Conservation (phyloP, 2,888 invertebrate species). For the Ecdyonurus torrentis region DNA sequence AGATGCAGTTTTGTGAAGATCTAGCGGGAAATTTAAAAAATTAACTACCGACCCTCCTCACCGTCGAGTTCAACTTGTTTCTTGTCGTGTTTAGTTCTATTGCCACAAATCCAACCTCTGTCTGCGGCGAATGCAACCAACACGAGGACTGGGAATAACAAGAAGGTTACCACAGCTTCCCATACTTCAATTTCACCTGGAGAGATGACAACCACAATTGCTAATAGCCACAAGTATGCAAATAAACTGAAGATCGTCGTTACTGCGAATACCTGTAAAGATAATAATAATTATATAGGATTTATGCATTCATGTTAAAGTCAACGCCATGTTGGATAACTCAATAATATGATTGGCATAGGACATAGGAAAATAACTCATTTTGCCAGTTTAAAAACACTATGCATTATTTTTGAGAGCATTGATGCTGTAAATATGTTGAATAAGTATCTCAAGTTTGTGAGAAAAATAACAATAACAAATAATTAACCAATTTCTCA, state of each 20-base stretch:
- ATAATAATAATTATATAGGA: too few relatives aligned
- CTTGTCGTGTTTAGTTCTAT: conserved; percentile 22
- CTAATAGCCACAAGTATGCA: conserved; percentile 39
- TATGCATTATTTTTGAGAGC: too few relatives aligned
- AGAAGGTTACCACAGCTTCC: conserved; percentile 37
- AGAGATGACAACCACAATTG: conserved; percentile 28
- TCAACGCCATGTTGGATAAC: too few relatives aligned
- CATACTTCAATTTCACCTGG: conserved; percentile 32
- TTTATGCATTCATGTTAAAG: too few relatives aligned
- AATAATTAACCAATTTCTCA: too few relatives aligned
- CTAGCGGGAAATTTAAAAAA: background rate
- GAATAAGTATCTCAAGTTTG: too few relatives aligned
- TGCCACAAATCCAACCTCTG: conserved; percentile 25
- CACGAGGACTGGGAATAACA: conserved; percentile 36
- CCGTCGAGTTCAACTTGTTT: conserved; percentile 19
- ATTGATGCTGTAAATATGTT: too few relatives aligned
- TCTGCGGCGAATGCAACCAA: conserved; percentile 35
- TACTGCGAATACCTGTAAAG: conserved; percentile 27
- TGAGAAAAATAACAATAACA: too few relatives aligned
- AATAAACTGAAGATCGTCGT: conserved; percentile 31
- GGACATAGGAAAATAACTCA: too few relatives aligned
- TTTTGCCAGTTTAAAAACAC: too few relatives aligned
- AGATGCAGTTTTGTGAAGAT: background rate
- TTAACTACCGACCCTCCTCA: background rate
- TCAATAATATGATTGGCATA: too few relatives aligned